Conservation (phyloP, 1,140 invertebrate species). For the Agrypnia vestita region DNA sequence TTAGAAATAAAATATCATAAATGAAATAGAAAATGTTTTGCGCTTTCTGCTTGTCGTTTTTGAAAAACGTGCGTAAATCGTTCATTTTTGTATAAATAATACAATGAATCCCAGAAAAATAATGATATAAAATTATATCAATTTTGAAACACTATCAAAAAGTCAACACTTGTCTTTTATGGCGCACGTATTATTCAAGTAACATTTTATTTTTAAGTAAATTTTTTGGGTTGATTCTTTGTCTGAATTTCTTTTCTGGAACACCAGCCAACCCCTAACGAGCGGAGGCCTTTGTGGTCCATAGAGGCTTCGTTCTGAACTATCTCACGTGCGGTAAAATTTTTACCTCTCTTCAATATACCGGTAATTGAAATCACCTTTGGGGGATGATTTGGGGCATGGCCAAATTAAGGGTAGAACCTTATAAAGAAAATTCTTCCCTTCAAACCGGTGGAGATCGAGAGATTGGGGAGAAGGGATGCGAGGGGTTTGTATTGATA, state of each 20-base stretch:
- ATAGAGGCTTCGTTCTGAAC: constrained; percentile 9
- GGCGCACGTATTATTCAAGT: neutral
- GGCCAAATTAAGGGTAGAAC: constrained; percentile 25
- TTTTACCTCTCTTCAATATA: constrained; percentile 38
- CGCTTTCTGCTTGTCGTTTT: no score
- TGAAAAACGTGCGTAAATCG: no score
- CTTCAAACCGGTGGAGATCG: neutral
- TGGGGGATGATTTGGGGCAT: constrained; percentile 34
- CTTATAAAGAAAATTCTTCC: constrained; percentile 27
- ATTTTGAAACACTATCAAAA: no score
- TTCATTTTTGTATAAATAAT: no score
- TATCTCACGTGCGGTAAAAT: constrained; percentile 23
- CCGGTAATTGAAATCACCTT: constrained; percentile 38
- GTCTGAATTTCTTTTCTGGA: constrained; percentile 2
- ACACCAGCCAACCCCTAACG: constrained; percentile 17
- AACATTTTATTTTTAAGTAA: constrained; percentile 2
- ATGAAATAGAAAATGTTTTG: no score
- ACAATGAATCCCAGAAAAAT: no score
- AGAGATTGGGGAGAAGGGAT: neutral
- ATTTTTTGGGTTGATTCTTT: constrained; percentile 9
- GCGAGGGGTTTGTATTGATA: constrained; percentile 1
- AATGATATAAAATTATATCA: no score
- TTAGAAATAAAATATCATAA: no score
- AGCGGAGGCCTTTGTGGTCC: constrained; percentile 6
- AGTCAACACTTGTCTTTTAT: no score